Conservation (phyloP, 1,140 invertebrate genomes). For the Danaus melanippus region DNA sequence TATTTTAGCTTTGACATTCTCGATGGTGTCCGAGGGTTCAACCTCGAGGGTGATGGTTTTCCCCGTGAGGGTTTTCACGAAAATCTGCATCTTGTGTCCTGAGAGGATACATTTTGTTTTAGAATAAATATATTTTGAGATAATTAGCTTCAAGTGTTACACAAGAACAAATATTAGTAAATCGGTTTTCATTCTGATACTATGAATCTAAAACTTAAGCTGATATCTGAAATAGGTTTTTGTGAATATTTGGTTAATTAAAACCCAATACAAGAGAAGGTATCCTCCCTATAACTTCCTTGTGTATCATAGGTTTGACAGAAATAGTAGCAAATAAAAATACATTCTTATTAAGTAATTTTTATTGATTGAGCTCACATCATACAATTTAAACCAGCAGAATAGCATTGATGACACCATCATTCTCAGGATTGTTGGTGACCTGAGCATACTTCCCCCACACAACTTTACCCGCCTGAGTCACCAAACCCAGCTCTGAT, state of each 20-base stretch:
- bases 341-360: too few species aligned
- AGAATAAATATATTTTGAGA: background rate
- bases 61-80: constrained; percentile 94
- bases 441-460: constrained; percentile 99
- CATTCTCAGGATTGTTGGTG: constrained; percentile 99
- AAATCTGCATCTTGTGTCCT: constrained; percentile 87
- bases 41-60: constrained; percentile 97
- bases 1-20: constrained; percentile 96
- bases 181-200: constrained; percentile 34
- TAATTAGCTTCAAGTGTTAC: background rate
- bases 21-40: constrained; percentile 92
- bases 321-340: too few species aligned
- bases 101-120: constrained; percentile 3
- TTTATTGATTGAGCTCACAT: too few species aligned
- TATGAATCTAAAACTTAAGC: constrained; percentile 20
- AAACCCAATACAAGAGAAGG: too few species aligned
- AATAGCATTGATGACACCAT: constrained; percentile 99
- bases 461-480: constrained; percentile 98
- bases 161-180: constrained; percentile 1
- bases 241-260: too few species aligned
- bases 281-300: too few species aligned
- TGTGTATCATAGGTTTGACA: too few species aligned
- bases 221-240: too few species aligned
- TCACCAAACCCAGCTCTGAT: constrained; percentile 98
- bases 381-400: constrained; percentile 86